phyloP scores from a whole-genome alignment of 2,888 invertebrate species.

The Perithous albicinctus region DNA sequence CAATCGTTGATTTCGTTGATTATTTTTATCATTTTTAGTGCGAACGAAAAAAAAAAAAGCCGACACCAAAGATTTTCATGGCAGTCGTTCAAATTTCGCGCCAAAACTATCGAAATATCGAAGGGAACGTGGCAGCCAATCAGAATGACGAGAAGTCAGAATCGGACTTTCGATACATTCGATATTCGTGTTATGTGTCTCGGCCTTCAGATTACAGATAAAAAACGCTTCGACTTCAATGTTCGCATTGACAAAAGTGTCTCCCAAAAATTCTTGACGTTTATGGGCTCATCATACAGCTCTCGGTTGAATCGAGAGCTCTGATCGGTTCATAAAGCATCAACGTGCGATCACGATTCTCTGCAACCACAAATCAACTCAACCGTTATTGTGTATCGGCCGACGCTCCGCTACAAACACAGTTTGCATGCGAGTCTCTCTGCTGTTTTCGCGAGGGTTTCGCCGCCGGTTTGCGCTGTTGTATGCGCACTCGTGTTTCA shows the following conservation, averaged over 20 bases:
- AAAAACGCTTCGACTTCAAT: not conserved
- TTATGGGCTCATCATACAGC: conserved; percentile 77
- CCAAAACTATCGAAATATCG: too few species aligned
- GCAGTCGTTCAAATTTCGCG: too few species aligned
- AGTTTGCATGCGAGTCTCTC: conserved; percentile 16
- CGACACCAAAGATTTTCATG: too few species aligned
- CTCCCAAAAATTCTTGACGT: conserved; percentile 76
- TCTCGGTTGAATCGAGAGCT: conserved; percentile 71
- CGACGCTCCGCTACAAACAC: not conserved
- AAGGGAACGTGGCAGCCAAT: too few species aligned
- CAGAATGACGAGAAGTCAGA: too few species aligned
- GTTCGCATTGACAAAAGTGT: conserved; percentile 59
- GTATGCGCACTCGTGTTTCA: conserved; percentile 47
- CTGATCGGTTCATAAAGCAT: conserved; percentile 81
- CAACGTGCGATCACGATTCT: conserved; percentile 71
- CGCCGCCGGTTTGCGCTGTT: conserved; percentile 10
- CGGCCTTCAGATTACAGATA: not conserved
- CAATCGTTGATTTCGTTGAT: too few species aligned
- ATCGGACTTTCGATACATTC: too few species aligned
- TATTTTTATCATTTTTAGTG: too few species aligned
- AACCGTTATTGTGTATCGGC: conserved; percentile 68
- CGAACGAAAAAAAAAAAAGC: too few species aligned
- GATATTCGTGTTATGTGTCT: too few species aligned
- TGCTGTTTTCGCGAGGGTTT: conserved; percentile 15
- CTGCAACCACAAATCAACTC: conserved; percentile 80